These are phyloP conservation scores for Lasioglossum albipes DNA, from an alignment of 1,140 invertebrate genomes.

Conservation along the genomic window DNA sequence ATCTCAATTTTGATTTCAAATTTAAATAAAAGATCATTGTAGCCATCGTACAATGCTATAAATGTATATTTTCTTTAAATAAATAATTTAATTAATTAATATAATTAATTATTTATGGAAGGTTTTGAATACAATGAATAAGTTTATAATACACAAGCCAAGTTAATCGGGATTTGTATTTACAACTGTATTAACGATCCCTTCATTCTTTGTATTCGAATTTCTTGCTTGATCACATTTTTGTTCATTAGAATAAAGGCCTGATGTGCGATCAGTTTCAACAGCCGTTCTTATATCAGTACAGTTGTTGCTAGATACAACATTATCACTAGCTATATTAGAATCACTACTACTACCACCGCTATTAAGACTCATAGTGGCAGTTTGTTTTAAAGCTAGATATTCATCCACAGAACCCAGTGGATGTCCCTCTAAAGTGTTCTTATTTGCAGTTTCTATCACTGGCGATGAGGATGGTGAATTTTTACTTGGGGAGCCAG, in stretches of 20 bases:
- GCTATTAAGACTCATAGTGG: background rate
- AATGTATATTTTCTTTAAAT: no score
- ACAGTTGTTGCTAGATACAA: background rate
- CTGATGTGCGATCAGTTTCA: background rate
- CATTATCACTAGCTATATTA: conserved; percentile 3
- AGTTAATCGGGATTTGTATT: conserved; percentile 14
- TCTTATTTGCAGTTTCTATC: conserved; percentile 24
- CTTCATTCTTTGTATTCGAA: background rate
- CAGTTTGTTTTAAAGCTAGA: conserved; percentile 72
- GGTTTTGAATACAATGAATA: background rate
- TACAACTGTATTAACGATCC: background rate
- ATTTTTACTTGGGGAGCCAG: conserved; percentile 68
- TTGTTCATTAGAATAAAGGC: background rate
- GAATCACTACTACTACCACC: conserved; percentile 24
- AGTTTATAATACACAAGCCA: background rate
- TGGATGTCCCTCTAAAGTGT: conserved; percentile 56
- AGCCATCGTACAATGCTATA: no score
- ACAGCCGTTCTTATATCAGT: background rate
- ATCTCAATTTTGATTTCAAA: no score
- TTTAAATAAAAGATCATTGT: no score
- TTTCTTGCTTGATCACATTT: background rate
- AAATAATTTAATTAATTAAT: no score
- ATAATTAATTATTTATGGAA: background rate
- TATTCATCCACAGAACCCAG: conserved; percentile 78
- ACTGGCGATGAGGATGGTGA: conserved; percentile 12